Evolutionary conservation across 2,888 invertebrate genomes (phyloP).

Genomic region (Parapristionchus giblindavisi): DNA sequence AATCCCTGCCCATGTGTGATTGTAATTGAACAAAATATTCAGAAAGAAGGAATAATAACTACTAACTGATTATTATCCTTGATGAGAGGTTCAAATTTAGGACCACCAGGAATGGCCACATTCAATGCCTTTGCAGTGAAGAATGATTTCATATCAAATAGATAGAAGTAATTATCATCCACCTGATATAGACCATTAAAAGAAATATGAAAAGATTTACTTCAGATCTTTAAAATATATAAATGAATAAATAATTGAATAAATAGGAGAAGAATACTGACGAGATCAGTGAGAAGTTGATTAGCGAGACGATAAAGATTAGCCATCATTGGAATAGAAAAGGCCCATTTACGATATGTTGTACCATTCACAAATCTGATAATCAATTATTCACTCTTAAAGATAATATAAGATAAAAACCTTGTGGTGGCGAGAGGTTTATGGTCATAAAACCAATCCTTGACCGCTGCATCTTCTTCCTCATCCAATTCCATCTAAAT

Average conservation of each 20-base stretch:
- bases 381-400: not conserved
- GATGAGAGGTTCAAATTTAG: constrained; percentile 98
- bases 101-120: constrained; percentile 99
- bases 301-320: constrained; percentile 96
- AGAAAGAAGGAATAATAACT: not conserved
- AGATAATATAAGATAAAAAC: constrained; percentile 71
- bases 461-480: constrained; percentile 81
- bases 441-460: constrained; percentile 98
- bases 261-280: not conserved
- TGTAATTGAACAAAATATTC: not conserved
- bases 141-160: constrained; percentile 98
- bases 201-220: too few species aligned
- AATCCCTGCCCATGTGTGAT: not conserved
- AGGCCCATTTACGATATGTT: constrained; percentile 95
- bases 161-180: constrained; percentile 97
- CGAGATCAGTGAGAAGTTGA: constrained; percentile 92
- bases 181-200: constrained; percentile 73
- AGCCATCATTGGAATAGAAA: constrained; percentile 94
- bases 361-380: constrained; percentile 88
- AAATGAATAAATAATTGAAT: not conserved
- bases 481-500: constrained; percentile 86
- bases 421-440: constrained; percentile 91
- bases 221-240: too few species aligned
- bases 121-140: constrained; percentile 99
- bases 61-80: constrained; percentile 92